Evolutionary conservation across 2,888 invertebrate species (phyloP), one percentile per base, ranked within the genome.

Genomic region (Helleia helle): DNA sequence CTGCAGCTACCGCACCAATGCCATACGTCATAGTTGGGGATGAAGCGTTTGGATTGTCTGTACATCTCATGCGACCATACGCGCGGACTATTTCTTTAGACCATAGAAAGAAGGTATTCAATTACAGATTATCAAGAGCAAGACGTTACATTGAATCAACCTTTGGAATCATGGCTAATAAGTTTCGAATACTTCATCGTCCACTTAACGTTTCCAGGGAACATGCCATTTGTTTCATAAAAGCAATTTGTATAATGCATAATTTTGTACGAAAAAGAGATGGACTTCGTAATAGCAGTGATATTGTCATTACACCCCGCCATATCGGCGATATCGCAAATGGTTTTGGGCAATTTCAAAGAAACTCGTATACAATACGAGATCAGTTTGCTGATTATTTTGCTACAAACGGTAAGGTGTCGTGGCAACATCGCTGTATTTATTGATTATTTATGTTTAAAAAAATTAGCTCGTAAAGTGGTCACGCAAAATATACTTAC

Each of bases 401-500:
- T n/a, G n/a, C n/a, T n/a, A n/a, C n/a, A n/a, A 44, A 50, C 24
- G 48, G 49, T 22, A 22, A 50, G 44, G 14, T 50, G 41, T 48
- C 48, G 25, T 48, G 50, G 50, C 50, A 50, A 50, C 48, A 50
- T 50, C 46, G 48, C 38, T 41, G 48, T 49, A 47, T 47, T 47
- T 49, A 36, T 48, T 50, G 41, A 44, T 24, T 38, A 25, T 25
- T 17, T 22, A 24, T 9, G 5, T 29, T 3, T 11, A 29, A 47
- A 25, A 25, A 25, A 25, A 25, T 8, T 8, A 6, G 6, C 25
- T 25, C 8, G 25, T 25, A 8, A 25, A 25, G 43, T 45, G 44
- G 44, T 44, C 47, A 47, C 47, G 42, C 45, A 46, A 46, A 48
- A 41, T 39, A n/a, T n/a, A n/a, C n/a, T n/a, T n/a, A n/a, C n/a